Conservation (phyloP, 2,113 vertebrate genomes). For the Limanda limanda region DNA sequence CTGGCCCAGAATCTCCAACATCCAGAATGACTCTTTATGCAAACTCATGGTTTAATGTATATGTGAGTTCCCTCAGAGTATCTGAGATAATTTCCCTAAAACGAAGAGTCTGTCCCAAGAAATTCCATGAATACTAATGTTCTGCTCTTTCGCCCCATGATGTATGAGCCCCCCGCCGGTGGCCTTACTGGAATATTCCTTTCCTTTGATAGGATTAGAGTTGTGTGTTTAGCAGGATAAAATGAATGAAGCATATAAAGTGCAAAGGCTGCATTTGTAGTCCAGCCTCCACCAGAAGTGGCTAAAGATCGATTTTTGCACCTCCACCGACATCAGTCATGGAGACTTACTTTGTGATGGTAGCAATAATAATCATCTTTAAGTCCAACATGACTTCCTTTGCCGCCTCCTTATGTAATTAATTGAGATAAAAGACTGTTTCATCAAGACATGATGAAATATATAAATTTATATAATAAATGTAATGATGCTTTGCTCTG, state of each 20-base stretch:
- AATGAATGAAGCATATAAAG: slow-evolving; percentile 64
- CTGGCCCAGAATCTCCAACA: background rate
- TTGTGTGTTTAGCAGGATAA: slow-evolving; percentile 72
- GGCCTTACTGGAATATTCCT: slow-evolving; percentile 69
- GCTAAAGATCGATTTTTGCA: slow-evolving; percentile 56
- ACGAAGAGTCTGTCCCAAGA: slow-evolving; percentile 42
- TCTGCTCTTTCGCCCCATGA: slow-evolving; percentile 13
- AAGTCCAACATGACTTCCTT: slow-evolving; percentile 58
- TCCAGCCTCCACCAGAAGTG: slow-evolving; percentile 40
- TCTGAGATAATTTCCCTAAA: slow-evolving; percentile 53
- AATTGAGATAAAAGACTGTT: slow-evolving; percentile 51
- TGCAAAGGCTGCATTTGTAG: slow-evolving; percentile 68
- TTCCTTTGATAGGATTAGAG: slow-evolving; percentile 74
- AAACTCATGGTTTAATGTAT: slow-evolving; percentile 29
- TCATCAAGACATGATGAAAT: slow-evolving; percentile 68
- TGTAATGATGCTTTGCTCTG: slow-evolving; percentile 39
- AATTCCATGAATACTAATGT: slow-evolving; percentile 77
- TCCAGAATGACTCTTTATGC: background rate
- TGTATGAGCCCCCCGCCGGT: slow-evolving; percentile 48
- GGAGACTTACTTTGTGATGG: slow-evolving; percentile 51
- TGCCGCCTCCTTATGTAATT: slow-evolving; percentile 42
- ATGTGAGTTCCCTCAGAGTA: slow-evolving; percentile 28
- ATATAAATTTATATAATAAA: slow-evolving; percentile 57
- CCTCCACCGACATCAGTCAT: slow-evolving; percentile 50
- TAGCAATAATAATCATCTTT: slow-evolving; percentile 66